phyloP scores from a whole-genome alignment of 2,888 invertebrate genomes.

The Eristalis tenax region DNA sequence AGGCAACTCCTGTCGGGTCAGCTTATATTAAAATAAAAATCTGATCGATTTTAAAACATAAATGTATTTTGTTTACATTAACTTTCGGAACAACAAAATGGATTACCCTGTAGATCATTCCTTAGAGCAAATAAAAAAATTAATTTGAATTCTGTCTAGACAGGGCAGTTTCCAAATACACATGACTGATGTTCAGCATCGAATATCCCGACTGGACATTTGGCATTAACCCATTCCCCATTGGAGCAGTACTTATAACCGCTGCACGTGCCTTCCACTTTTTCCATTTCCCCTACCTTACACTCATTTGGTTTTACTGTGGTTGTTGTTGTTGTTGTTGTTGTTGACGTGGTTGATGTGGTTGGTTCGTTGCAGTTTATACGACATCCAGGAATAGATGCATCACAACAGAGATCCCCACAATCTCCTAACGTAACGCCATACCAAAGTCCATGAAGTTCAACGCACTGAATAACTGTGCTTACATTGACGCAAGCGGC shows the following conservation, averaged over 20 bases:
- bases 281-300: background rate
- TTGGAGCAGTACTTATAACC: background rate
- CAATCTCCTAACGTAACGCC: slow-evolving; percentile 3
- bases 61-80: too few relatives aligned
- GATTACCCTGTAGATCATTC: too few relatives aligned
- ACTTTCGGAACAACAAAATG: too few relatives aligned
- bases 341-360: background rate
- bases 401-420: slow-evolving; percentile 31
- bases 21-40: too few relatives aligned
- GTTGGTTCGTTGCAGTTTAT: background rate
- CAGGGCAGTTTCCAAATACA: background rate
- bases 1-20: too few relatives aligned
- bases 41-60: too few relatives aligned
- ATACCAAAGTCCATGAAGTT: background rate
- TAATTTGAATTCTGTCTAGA: too few relatives aligned
- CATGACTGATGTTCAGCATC: slow-evolving; percentile 20
- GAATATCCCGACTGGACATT: slow-evolving; percentile 17
- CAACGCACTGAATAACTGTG: slow-evolving; percentile 10
- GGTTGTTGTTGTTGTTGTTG: background rate
- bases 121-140: too few relatives aligned
- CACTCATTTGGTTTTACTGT: background rate
- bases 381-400: slow-evolving; percentile 18
- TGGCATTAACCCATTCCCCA: slow-evolving; percentile 8
- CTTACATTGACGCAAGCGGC: background rate
- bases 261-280: background rate